A percentile compares a stretch with the other conserved stretches of the same genome.
Evolutionary conservation across 2,888 invertebrate species (phyloP).

Genomic region (Sarcophaga carnaria): DNA sequence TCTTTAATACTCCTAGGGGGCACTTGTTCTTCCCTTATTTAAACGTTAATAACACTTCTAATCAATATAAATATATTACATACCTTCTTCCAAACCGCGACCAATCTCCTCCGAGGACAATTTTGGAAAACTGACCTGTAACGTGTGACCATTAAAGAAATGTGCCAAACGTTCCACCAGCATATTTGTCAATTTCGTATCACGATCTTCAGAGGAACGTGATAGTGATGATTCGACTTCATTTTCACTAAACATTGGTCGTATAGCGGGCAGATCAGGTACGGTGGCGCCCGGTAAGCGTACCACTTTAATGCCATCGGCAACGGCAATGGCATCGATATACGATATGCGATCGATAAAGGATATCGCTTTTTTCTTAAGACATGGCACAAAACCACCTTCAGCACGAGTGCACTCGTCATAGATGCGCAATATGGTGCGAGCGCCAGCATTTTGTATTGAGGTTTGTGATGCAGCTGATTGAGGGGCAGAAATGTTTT

Average conservation of each 20-base stretch:
- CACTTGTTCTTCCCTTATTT: too few relatives aligned
- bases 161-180: slow-evolving; percentile 87
- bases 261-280: slow-evolving; percentile 74
- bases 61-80: not conserved
- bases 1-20: too few relatives aligned
- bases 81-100: slow-evolving; percentile 90
- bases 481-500: slow-evolving; percentile 72
- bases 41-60: too few relatives aligned
- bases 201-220: slow-evolving; percentile 86
- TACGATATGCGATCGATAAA: slow-evolving; percentile 90
- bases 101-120: slow-evolving; percentile 87
- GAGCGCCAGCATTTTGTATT: slow-evolving; percentile 84
- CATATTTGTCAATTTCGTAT: slow-evolving; percentile 86
- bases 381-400: slow-evolving; percentile 87
- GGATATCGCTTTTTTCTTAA: slow-evolving; percentile 91
- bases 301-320: slow-evolving; percentile 87
- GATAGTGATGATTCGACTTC: slow-evolving; percentile 86
- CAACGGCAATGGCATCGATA: slow-evolving; percentile 86
- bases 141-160: slow-evolving; percentile 88
- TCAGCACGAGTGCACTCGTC: slow-evolving; percentile 89
- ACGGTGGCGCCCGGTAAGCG: slow-evolving; percentile 82
- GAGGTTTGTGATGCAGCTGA: slow-evolving; percentile 60
- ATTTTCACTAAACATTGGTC: slow-evolving; percentile 84
- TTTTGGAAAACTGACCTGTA: slow-evolving; percentile 90
- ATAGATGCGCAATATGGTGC: slow-evolving; percentile 87